Percentiles rank a stretch among this genome's conserved stretches.
Evolutionary conservation across 2,797 vertebrate species (phyloP).

Genomic region (Sarcophilus harrisii): DNA sequence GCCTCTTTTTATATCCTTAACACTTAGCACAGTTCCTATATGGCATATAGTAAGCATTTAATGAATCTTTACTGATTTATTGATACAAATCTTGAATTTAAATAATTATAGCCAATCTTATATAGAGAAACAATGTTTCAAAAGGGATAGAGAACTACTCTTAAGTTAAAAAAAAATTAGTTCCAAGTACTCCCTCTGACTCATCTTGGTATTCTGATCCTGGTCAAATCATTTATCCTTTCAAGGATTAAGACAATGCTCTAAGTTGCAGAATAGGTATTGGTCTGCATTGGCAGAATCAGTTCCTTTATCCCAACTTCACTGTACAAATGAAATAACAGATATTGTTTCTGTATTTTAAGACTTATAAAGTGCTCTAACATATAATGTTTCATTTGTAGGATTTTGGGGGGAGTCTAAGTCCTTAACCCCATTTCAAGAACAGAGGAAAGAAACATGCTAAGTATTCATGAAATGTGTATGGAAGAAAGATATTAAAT

Average conservation of each 20-base stretch:
- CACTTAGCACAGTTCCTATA: neutral
- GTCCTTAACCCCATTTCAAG: slow-evolving; percentile 25
- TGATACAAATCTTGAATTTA: neutral
- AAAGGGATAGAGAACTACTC: neutral
- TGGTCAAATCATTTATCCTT: neutral
- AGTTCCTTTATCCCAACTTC: neutral
- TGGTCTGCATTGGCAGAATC: neutral
- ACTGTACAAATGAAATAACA: neutral
- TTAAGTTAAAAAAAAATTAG: neutral
- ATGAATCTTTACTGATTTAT: neutral
- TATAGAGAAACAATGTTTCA: neutral
- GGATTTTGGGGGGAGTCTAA: neutral
- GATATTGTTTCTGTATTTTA: neutral
- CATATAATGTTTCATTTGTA: neutral
- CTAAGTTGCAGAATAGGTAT: neutral
- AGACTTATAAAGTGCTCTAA: neutral
- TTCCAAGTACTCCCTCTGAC: neutral
- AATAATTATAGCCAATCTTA: neutral
- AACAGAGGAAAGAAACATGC: slow-evolving; percentile 14
- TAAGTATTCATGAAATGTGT: slow-evolving; percentile 28
- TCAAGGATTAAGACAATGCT: neutral
- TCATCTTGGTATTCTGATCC: neutral
- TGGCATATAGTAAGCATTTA: neutral
- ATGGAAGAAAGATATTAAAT: slow-evolving; percentile 46
- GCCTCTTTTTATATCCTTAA: neutral